phyloP scores from a whole-genome alignment of 2,888 invertebrate genomes.

The Reticulitermes lucifugus region DNA sequence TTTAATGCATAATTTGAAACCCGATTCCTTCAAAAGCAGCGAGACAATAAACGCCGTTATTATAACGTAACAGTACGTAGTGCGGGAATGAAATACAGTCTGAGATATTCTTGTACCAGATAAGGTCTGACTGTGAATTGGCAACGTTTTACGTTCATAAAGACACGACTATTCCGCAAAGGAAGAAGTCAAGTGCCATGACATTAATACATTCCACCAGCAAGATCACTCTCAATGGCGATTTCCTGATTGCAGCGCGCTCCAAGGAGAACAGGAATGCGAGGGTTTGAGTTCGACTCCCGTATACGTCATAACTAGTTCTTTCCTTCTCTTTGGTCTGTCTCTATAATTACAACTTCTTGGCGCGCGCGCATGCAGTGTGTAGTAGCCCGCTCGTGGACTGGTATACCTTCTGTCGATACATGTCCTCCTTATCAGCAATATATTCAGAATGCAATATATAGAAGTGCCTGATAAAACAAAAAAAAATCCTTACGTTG shows the following conservation, averaged over 20 bases:
- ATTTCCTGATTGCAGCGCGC: background rate
- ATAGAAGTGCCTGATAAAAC: background rate
- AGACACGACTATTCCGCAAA: no score
- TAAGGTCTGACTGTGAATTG: no score
- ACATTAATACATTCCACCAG: background rate
- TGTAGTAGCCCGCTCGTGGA: background rate
- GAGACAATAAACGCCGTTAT: no score
- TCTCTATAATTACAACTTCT: background rate
- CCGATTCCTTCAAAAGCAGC: no score
- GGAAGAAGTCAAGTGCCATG: background rate
- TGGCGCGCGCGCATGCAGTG: background rate
- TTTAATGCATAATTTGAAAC: no score
- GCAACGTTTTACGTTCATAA: no score
- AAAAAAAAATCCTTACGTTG: background rate
- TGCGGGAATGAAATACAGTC: no score
- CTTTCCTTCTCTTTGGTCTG: slow-evolving; percentile 3
- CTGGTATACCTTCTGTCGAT: background rate
- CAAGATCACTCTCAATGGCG: background rate
- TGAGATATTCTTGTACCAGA: no score
- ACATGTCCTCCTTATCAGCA: background rate
- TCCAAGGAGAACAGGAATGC: slow-evolving; percentile 33
- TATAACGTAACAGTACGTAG: no score
- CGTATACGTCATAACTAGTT: slow-evolving; percentile 23
- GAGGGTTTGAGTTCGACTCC: slow-evolving; percentile 29
- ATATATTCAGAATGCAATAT: slow-evolving; percentile 26